phyloP scores from a whole-genome alignment of 1,140 invertebrate species.

The Drosophila lini region DNA sequence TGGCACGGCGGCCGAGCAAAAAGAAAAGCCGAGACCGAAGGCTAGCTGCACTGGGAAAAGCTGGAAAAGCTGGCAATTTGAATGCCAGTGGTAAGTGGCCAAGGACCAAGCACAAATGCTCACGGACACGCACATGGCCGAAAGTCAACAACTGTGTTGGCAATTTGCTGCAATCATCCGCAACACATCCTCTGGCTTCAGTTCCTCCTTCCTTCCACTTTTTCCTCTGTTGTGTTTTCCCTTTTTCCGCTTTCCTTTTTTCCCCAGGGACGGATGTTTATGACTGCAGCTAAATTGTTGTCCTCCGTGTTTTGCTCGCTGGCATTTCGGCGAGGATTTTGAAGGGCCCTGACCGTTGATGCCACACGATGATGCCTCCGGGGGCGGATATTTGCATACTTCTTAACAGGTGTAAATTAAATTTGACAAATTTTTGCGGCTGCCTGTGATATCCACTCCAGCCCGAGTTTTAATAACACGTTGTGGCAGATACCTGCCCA shows the following conservation, averaged over 20 bases:
- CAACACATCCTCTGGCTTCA: slow-evolving; percentile 26
- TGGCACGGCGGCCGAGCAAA: slow-evolving; percentile 44
- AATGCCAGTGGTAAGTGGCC: slow-evolving; percentile 71
- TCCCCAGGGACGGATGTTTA: slow-evolving; percentile 24
- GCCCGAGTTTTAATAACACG: slow-evolving; percentile 37
- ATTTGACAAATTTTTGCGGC: slow-evolving; percentile 57
- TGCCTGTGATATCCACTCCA: slow-evolving; percentile 1
- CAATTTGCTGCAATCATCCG: slow-evolving; percentile 73
- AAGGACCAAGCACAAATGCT: slow-evolving; percentile 27
- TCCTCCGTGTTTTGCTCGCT: slow-evolving; percentile 24
- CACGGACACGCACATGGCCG: slow-evolving; percentile 23
- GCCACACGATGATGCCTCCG: neutral
- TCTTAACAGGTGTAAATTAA: slow-evolving; percentile 56
- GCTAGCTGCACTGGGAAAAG: slow-evolving; percentile 36
- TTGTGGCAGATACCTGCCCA: slow-evolving; percentile 25
- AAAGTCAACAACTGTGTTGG: slow-evolving; percentile 58
- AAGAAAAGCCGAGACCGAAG: slow-evolving; percentile 23
- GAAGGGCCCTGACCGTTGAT: slow-evolving; percentile 23
- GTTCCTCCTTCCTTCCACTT: neutral
- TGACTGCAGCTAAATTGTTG: slow-evolving; percentile 46
- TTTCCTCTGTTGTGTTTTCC: neutral
- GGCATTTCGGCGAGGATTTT: slow-evolving; percentile 19
- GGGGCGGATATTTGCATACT: slow-evolving; percentile 43
- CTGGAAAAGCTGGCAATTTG: slow-evolving; percentile 55
- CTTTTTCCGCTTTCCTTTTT: slow-evolving; percentile 5